phyloP scores from a whole-genome alignment of 1,140 invertebrate genomes.

The Trachymyrmex cornetzi region DNA sequence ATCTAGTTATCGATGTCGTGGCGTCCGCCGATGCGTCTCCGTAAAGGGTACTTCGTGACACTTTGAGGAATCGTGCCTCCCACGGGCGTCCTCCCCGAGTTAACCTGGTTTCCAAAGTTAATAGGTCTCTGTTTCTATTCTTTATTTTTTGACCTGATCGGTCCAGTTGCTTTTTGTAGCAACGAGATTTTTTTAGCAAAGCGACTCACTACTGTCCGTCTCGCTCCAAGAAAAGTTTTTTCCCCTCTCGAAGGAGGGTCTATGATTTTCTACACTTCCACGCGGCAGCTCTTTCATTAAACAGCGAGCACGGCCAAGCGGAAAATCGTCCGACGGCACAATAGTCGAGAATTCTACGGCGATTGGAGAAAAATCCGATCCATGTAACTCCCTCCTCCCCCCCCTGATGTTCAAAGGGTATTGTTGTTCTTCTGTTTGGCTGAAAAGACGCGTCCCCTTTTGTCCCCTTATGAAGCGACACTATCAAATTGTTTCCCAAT shows the following conservation, averaged over 20 bases:
- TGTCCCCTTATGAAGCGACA: constrained; percentile 45
- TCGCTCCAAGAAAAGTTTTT: constrained; percentile 29
- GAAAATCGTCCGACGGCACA: constrained; percentile 53
- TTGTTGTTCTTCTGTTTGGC: constrained; percentile 58
- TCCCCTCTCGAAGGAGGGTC: neutral
- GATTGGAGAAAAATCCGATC: constrained; percentile 61
- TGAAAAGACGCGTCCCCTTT: constrained; percentile 52
- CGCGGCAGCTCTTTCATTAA: constrained; percentile 58
- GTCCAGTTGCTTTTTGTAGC: neutral
- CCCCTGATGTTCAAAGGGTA: neutral
- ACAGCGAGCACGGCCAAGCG: constrained; percentile 42
- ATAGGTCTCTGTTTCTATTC: constrained; percentile 44
- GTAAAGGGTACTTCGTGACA: constrained; percentile 51
- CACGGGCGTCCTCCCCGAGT: constrained; percentile 40
- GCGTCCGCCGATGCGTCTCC: constrained; percentile 55
- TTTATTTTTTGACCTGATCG: constrained; percentile 45
- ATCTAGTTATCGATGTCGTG: constrained; percentile 23
- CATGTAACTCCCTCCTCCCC: neutral
- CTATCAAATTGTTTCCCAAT: constrained; percentile 55
- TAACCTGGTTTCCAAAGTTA: constrained; percentile 47
- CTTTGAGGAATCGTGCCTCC: constrained; percentile 57
- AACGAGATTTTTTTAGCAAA: neutral
- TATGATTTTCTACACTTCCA: constrained; percentile 61
- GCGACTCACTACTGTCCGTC: too few species aligned
- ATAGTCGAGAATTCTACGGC: constrained; percentile 46